A percentile compares a stretch with the other conserved stretches of the same genome.
Evolutionary conservation across 2,797 vertebrate genomes (phyloP).

Genomic region (Fringilla coelebs): DNA sequence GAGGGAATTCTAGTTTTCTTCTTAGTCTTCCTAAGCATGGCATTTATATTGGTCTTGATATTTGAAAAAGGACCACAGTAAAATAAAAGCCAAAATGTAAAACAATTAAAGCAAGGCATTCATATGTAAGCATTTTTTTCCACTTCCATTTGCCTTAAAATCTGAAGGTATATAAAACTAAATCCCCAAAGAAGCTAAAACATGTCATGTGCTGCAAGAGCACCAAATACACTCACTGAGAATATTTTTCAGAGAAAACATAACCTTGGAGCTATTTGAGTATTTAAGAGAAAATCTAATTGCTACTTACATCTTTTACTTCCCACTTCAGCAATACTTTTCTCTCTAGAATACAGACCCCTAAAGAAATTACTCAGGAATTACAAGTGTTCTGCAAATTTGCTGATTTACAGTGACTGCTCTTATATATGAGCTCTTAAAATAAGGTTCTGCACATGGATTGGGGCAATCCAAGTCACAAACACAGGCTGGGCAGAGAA

Average conservation of each 20-base stretch:
- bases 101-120: neutral
- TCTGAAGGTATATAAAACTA: neutral
- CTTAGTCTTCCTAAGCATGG: neutral
- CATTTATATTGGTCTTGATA: neutral
- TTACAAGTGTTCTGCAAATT: neutral
- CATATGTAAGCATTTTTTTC: neutral
- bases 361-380: neutral
- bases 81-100: neutral
- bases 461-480: neutral
- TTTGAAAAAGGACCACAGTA: neutral
- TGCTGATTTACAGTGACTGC: neutral
- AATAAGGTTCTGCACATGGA: neutral
- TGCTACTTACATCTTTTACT: slow-evolving; percentile 1
- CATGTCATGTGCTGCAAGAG: neutral
- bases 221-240: neutral
- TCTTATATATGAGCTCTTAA: neutral
- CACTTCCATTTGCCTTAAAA: neutral
- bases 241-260: neutral
- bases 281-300: neutral
- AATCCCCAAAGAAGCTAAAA: neutral
- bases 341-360: neutral
- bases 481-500: neutral
- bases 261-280: neutral
- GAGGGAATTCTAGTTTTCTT: neutral
- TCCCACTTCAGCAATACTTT: neutral